A percentile compares a stretch with the other conserved stretches of the same genome.
Conservation (phyloP, 1,140 invertebrate species). For the Aphaenogaster ashmeadi region DNA sequence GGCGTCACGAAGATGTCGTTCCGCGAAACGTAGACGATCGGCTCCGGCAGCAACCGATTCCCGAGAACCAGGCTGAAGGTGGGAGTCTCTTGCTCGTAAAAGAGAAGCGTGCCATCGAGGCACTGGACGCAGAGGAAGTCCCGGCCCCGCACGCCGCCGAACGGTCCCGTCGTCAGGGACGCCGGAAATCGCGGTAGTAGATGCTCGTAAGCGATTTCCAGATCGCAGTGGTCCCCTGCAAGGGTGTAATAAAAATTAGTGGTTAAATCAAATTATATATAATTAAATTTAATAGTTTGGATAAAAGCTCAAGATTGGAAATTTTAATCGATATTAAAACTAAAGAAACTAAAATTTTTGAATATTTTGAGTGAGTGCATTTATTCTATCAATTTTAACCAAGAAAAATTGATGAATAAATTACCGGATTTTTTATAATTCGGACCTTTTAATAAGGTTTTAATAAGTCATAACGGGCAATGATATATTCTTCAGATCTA, state of each 20-base stretch:
- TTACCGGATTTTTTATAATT: neutral
- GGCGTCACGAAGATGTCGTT: constrained; percentile 94
- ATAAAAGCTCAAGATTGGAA: neutral
- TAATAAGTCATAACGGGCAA: neutral
- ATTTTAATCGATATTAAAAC: neutral
- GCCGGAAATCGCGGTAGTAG: constrained; percentile 89
- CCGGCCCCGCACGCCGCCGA: constrained; percentile 92
- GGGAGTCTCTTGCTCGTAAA: constrained; percentile 96
- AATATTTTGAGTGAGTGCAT: neutral
- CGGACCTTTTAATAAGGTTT: neutral
- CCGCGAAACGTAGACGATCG: constrained; percentile 91
- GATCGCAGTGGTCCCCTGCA: constrained; percentile 89
- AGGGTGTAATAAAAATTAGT: neutral
- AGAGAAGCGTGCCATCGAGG: constrained; percentile 93
- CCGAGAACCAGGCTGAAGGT: constrained; percentile 92
- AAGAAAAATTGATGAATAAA: neutral
- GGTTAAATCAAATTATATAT: neutral
- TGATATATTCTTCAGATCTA: neutral
- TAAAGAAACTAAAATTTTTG: neutral
- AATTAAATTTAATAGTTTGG: neutral
- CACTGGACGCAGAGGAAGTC: constrained; percentile 96
- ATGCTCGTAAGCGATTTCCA: constrained; percentile 90
- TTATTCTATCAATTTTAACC: neutral
- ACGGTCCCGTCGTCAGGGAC: constrained; percentile 92
- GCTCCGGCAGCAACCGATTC: constrained; percentile 92